Evolutionary conservation across 2,113 vertebrate genomes (phyloP), one percentile per base, ranked within the genome.

Genomic region (Gadus chalcogrammus): DNA sequence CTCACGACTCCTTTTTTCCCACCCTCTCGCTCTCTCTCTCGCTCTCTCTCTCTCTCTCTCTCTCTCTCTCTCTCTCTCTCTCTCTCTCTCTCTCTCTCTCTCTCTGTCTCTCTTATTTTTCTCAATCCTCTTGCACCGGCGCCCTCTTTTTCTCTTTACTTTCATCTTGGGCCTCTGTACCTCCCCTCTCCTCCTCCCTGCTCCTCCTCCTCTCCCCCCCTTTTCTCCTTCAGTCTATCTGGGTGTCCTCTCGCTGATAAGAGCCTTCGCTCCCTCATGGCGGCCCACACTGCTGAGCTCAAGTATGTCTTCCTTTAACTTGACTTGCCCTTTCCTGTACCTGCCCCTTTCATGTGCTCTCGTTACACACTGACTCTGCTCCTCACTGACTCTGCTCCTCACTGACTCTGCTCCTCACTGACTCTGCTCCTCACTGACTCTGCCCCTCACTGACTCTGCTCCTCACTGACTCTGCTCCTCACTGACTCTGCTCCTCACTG

Each of bases 211-310:
- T n/a, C 73, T 69, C 55, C 35, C 16, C 31, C 9, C 22, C 28
- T 18, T 16, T 48, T 52, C 24, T 56, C 85, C 94, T 95, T 95
- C 94, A 98, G 97, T 94, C 95, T 98, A 89, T 99, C 96, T 98
- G 97, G 97, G 94, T 99, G 97, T 94, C 97, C 97, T 95, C 96
- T 99, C 93, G 97, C 97, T 95, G 97, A 98, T 96, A 99, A 99
- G 94, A 99, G 97, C 92, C 96, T 99, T 92, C 96, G 97, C 93
- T 98, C 97, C 93, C 96, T 99, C 93, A 98, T 99, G 97, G 97
- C 97, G 93, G 96, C 97, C 90, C 96, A 98, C 92, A 96, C 97
- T 93, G 94, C 97, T 93, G 97, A 99, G 93, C 97, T 99, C 94
- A 99, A 98, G 97, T 99, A 99, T 94, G 97, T 98, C 91, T 95